These are phyloP conservation scores for Drosophila paranaensis DNA, from an alignment of 2,888 invertebrate species.

Conservation along the genomic window DNA sequence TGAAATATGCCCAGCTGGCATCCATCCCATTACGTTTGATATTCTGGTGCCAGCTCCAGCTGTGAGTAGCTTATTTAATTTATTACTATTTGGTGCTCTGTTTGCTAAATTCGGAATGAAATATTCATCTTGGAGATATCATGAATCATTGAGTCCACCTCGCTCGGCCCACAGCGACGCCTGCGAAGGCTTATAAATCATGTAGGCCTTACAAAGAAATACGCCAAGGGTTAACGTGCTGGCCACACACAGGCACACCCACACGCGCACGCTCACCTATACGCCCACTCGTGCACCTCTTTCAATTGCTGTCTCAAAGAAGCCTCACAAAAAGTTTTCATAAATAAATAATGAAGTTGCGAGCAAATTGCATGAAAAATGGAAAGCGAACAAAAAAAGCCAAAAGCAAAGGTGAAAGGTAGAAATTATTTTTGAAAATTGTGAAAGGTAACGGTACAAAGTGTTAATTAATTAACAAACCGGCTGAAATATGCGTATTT, in stretches of 20 bases:
- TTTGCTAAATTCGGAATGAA: constrained; percentile 20
- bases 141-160: constrained; percentile 31
- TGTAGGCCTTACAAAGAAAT: constrained; percentile 24
- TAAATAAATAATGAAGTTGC: constrained; percentile 72
- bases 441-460: constrained; percentile 40
- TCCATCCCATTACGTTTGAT: not conserved
- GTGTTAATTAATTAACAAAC: constrained; percentile 69
- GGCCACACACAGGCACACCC: not conserved
- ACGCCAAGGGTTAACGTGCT: constrained; percentile 10
- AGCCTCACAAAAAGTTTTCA: constrained; percentile 52
- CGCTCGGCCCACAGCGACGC: not conserved
- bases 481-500: constrained; percentile 48
- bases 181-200: constrained; percentile 48
- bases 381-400: not conserved
- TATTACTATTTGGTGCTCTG: constrained; percentile 9
- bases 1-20: not conserved
- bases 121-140: constrained; percentile 5
- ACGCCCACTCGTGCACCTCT: constrained; percentile 10
- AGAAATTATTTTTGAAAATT: constrained; percentile 4
- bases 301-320: constrained; percentile 50
- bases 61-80: constrained; percentile 13
- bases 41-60: too few species aligned
- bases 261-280: not conserved
- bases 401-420: constrained; percentile 31
- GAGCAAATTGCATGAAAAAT: constrained; percentile 61